Conservation (phyloP, 2,888 invertebrate species). For the Chaetogeoica ovagalla region DNA sequence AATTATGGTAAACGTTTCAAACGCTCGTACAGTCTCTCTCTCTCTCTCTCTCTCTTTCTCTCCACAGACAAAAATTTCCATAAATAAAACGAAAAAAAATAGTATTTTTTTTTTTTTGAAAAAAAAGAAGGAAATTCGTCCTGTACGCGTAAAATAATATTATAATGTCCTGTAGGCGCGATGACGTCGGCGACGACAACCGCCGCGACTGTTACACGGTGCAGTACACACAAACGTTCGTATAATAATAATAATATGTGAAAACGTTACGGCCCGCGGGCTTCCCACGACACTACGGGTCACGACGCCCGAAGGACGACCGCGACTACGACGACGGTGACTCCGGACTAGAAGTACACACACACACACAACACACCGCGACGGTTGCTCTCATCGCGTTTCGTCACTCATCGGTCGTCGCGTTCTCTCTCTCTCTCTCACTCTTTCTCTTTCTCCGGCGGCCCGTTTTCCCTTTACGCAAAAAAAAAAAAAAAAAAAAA, state of each 20-base stretch:
- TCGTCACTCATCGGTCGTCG: slow-evolving; percentile 34
- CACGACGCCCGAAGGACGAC: slow-evolving; percentile 51
- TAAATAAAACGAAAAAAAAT: too few species aligned
- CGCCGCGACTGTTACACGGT: neutral
- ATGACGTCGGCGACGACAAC: neutral
- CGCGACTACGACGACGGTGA: neutral
- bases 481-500: neutral
- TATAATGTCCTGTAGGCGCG: neutral
- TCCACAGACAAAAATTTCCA: too few species aligned
- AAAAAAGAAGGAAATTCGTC: too few species aligned
- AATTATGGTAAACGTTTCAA: too few species aligned
- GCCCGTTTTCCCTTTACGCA: slow-evolving; percentile 37
- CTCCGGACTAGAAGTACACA: neutral
- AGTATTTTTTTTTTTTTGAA: too few species aligned
- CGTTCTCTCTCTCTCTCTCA: neutral
- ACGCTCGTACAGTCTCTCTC: too few species aligned
- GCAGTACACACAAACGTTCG: neutral
- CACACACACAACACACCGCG: too few species aligned
- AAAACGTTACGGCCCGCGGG: slow-evolving; percentile 53
- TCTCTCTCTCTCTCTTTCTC: too few species aligned
- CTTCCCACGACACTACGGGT: slow-evolving; percentile 53
- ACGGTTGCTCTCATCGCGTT: slow-evolving; percentile 48
- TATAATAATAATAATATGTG: slow-evolving; percentile 20
- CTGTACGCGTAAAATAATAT: too few species aligned
- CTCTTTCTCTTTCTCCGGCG: too few species aligned